Conservation (phyloP, 2,113 vertebrate genomes). For the Furnarius figulus region DNA sequence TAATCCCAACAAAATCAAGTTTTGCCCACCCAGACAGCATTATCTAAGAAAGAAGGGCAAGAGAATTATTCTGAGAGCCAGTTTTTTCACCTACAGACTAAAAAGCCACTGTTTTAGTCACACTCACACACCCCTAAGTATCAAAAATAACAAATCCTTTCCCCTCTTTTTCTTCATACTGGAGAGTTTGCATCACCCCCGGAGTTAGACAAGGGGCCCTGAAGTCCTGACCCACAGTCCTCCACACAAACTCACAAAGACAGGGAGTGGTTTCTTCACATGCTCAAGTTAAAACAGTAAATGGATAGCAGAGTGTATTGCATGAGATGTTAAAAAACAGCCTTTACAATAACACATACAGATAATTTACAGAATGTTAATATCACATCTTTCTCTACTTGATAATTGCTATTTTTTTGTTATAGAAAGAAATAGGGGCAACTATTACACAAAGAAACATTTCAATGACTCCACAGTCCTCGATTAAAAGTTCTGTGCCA, state of each 20-base stretch:
- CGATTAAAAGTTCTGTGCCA: conserved; percentile 36
- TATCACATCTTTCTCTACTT: not conserved
- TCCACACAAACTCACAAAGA: not conserved
- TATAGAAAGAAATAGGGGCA: not conserved
- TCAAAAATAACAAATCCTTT: not conserved
- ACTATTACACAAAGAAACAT: not conserved
- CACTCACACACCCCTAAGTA: not conserved
- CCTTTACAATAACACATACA: not conserved
- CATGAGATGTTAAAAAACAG: not conserved
- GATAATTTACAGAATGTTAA: not conserved
- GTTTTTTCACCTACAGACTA: not conserved
- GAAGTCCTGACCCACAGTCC: not conserved
- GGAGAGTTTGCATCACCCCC: not conserved
- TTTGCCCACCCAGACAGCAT: not conserved
- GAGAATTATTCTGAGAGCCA: not conserved
- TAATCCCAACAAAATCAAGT: not conserved
- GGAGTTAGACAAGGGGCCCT: not conserved
- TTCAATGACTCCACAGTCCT: conserved; percentile 9
- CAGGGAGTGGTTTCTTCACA: accelerated
- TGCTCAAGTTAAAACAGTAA: not conserved
- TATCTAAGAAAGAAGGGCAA: not conserved
- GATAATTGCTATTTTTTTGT: not conserved
- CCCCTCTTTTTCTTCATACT: not conserved
- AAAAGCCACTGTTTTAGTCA: not conserved
- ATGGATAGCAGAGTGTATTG: not conserved